Percentiles rank a stretch among this genome's conserved stretches.
Conservation (phyloP, 1,140 invertebrate genomes). For the Battus philenor region DNA sequence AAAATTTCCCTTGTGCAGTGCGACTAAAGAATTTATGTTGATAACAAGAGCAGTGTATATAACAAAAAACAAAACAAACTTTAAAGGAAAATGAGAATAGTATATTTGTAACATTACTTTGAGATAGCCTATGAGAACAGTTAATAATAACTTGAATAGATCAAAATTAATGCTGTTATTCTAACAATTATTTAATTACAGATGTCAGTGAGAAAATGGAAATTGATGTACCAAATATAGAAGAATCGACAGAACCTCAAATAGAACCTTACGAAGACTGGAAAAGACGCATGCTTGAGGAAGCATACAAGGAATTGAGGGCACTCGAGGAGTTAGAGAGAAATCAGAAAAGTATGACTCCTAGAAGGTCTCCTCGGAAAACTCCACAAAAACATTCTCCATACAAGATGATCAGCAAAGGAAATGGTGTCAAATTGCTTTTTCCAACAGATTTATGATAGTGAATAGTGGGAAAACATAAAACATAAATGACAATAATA, state of each 20-base stretch:
- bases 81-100: too few species aligned
- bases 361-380: constrained; percentile 51
- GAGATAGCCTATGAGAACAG: too few species aligned
- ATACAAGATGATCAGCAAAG: constrained; percentile 37
- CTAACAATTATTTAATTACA: too few species aligned
- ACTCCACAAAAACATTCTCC: constrained; percentile 51
- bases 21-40: too few species aligned
- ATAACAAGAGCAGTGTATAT: too few species aligned
- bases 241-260: constrained; percentile 28
- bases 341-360: constrained; percentile 21
- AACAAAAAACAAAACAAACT: too few species aligned
- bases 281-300: constrained; percentile 47
- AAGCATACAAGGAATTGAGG: constrained; percentile 44
- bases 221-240: constrained; percentile 27
- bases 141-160: too few species aligned
- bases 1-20: too few species aligned
- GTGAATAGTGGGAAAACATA: too few species aligned
- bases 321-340: constrained; percentile 26
- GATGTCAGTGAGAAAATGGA: constrained; percentile 36
- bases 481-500: too few species aligned
- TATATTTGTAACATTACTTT: too few species aligned
- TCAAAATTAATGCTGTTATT: too few species aligned
- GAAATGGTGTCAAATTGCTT: constrained; percentile 40
- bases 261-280: constrained; percentile 53
- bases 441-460: constrained; percentile 33